A percentile compares a stretch with the other conserved stretches of the same genome.
These are phyloP conservation scores for Nemurella pictetii DNA, from an alignment of 2,888 invertebrate genomes.

Conservation along the genomic window DNA sequence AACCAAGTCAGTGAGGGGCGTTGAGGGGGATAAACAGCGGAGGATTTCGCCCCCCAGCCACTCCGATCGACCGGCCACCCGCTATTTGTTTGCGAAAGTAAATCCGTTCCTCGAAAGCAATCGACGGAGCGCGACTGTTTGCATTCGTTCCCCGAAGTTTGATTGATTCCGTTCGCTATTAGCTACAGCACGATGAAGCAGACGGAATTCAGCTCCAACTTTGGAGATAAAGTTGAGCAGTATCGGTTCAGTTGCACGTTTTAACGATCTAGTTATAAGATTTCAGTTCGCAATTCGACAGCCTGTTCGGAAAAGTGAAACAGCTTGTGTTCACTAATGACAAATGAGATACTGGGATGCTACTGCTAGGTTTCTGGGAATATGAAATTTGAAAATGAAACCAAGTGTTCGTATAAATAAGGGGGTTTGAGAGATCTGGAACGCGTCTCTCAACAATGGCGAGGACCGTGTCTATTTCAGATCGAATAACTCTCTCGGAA, in stretches of 20 bases:
- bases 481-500: background rate
- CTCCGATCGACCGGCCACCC: no score
- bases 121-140: background rate
- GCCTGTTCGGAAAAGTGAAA: background rate
- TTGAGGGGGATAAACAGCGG: background rate
- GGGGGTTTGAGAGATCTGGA: background rate
- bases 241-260: background rate
- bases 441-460: constrained; percentile 8
- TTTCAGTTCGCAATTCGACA: no score
- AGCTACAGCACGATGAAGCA: background rate
- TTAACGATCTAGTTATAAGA: background rate
- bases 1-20: no score
- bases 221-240: background rate
- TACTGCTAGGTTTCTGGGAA: no score
- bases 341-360: background rate
- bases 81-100: background rate
- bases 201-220: background rate
- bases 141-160: background rate
- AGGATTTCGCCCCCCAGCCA: no score
- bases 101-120: background rate
- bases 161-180: background rate
- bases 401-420: background rate
- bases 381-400: background rate
- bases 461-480: background rate
- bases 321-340: background rate